A percentile compares a stretch with the other conserved stretches of the same genome.
Evolutionary conservation across 2,113 vertebrate species (phyloP).

Genomic region (Calidris pugnax): DNA sequence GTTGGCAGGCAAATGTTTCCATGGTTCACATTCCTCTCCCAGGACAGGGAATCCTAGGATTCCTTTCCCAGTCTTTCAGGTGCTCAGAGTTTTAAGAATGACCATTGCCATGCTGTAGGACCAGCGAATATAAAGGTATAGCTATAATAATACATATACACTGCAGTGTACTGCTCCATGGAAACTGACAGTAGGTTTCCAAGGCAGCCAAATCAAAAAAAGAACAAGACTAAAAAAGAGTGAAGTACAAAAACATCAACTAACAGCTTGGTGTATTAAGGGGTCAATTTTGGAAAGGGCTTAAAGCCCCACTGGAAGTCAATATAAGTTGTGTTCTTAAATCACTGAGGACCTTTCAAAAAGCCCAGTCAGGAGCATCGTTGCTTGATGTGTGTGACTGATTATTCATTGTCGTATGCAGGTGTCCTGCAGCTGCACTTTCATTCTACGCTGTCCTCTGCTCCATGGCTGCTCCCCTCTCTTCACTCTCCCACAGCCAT

Average conservation of each 20-base stretch:
- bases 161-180: background rate
- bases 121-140: background rate
- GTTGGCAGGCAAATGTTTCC: background rate
- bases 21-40: background rate
- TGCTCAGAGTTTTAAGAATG: background rate
- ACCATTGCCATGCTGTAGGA: background rate
- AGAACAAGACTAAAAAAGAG: background rate
- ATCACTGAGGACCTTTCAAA: background rate
- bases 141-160: background rate
- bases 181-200: slow-evolving; percentile 57
- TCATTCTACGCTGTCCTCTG: rapidly evolving
- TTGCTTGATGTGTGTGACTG: background rate
- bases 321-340: background rate
- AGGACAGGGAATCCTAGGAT: no score
- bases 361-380: background rate
- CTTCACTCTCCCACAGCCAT: background rate
- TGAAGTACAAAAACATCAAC: background rate
- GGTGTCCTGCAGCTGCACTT: background rate
- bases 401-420: background rate
- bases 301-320: background rate
- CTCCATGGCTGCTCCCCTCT: background rate
- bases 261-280: background rate
- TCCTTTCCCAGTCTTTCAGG: background rate
- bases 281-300: background rate
- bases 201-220: slow-evolving; percentile 49